These are phyloP conservation scores for Garrulus glandarius DNA, from an alignment of 2,797 vertebrate species.

Conservation along the genomic window DNA sequence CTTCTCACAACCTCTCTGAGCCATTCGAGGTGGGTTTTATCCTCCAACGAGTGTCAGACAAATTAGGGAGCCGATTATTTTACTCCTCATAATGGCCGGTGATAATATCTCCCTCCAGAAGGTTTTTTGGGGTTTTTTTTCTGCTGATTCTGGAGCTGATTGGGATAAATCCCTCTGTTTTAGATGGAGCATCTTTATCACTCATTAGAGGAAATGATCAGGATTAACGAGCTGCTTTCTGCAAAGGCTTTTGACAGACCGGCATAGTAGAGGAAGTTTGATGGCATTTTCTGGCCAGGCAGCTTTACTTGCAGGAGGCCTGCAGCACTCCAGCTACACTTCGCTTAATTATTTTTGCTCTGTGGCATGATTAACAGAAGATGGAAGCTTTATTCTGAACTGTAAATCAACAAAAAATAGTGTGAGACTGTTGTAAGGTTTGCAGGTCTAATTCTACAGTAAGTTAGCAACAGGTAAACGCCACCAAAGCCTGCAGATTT, in stretches of 20 bases:
- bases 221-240: background rate
- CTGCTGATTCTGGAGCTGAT: background rate
- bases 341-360: background rate
- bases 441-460: background rate
- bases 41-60: background rate
- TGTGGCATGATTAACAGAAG: background rate
- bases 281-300: background rate
- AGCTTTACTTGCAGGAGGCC: constrained; percentile 3
- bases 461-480: background rate
- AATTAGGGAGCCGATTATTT: background rate
- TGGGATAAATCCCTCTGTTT: background rate
- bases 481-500: background rate
- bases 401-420: background rate
- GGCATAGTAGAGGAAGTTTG: background rate
- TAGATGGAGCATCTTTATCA: background rate
- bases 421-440: background rate
- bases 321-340: background rate
- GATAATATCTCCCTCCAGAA: background rate
- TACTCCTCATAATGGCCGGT: fast-evolving
- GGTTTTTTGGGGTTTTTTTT: fast-evolving
- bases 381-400: background rate
- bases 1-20: background rate
- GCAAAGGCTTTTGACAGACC: background rate
- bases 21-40: background rate
- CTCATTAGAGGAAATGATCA: background rate